Evolutionary conservation across 2,888 invertebrate species (phyloP), one percentile per base, ranked within the genome.

Genomic region (Archips crataeganus): DNA sequence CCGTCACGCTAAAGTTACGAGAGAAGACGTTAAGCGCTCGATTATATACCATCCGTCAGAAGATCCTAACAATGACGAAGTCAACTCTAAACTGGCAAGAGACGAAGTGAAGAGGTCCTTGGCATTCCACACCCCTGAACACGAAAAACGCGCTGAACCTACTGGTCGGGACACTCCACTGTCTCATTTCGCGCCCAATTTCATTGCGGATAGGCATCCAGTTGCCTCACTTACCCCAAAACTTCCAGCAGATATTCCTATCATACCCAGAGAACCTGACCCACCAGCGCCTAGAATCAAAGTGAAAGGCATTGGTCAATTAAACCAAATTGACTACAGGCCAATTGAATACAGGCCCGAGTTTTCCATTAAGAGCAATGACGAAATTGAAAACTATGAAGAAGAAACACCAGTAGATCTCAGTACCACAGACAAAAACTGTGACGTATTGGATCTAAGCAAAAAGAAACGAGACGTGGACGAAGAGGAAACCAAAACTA

Each of bases 41-140:
- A 97, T 99, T 69, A 97, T 98, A 76, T 98, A 98, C 82, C 98
- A 98, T 85, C 97, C 98, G 0, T 97, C 97, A 1, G 98, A 98
- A 91, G 98, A 98, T 84, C 97, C 97, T 0, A 97, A 97, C 65
- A 97, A 97, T 81, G 97, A 97, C 77, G 97, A 97, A 80, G 92
- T 96, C 0, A 96, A 94, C 78, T 90, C 93, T 2, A 96, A 96
- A 87, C 84, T 94, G 8, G 90, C 92, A 59, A 87, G 95, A 60
- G 95, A 95, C 75, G 95, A 95, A 77, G 93, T 94, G 0, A 95
- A 95, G 78, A 93, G 96, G 79, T 91, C 95, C 10, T 90, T 95
- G 10, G 88, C 95, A 59, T 95, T 95, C 82, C 94, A 94, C 60
- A 94, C 95, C 0, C 95, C 95, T 39, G 95, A 95, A 76, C 82